A percentile compares a stretch with the other conserved stretches of the same genome.
phyloP scores from a whole-genome alignment of 2,888 invertebrate genomes.

The Brachynemurus nebulosus region DNA sequence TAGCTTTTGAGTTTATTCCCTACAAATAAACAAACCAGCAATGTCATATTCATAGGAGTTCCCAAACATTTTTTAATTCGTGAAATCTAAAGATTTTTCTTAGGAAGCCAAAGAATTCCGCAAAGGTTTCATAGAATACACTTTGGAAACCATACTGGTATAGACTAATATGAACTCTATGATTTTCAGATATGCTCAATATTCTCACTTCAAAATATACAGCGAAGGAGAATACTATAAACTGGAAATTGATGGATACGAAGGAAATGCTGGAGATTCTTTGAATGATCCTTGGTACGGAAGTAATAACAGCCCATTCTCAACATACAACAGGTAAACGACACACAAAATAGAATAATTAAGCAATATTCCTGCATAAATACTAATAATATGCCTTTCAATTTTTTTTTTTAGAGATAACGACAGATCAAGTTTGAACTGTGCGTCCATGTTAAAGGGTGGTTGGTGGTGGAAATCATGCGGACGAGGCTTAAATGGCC shows the following conservation, averaged over 20 bases:
- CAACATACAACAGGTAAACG: constrained; percentile 74
- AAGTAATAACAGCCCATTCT: constrained; percentile 85
- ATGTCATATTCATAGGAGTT: too few relatives aligned
- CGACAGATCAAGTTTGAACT: constrained; percentile 79
- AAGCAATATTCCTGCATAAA: too few relatives aligned
- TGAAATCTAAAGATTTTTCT: too few relatives aligned
- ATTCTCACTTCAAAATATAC: constrained; percentile 84
- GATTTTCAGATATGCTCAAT: constrained; percentile 71
- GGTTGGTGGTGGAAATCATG: constrained; percentile 96
- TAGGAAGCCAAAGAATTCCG: too few relatives aligned
- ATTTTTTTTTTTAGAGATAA: constrained; percentile 53
- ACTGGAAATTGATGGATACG: constrained; percentile 81
- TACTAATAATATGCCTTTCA: too few relatives aligned
- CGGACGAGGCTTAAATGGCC: constrained; percentile 76
- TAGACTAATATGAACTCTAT: too few relatives aligned
- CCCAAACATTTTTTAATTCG: too few relatives aligned
- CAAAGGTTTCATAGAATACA: too few relatives aligned
- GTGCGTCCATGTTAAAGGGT: constrained; percentile 86
- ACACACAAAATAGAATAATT: background rate
- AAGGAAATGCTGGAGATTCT: constrained; percentile 82
- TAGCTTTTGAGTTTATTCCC: too few relatives aligned
- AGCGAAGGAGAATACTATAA: constrained; percentile 86
- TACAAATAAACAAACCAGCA: too few relatives aligned
- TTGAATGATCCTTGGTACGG: constrained; percentile 91
- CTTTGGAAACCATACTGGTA: too few relatives aligned